Conservation (phyloP, 2,888 invertebrate species). For the Hydraecia micacea region DNA sequence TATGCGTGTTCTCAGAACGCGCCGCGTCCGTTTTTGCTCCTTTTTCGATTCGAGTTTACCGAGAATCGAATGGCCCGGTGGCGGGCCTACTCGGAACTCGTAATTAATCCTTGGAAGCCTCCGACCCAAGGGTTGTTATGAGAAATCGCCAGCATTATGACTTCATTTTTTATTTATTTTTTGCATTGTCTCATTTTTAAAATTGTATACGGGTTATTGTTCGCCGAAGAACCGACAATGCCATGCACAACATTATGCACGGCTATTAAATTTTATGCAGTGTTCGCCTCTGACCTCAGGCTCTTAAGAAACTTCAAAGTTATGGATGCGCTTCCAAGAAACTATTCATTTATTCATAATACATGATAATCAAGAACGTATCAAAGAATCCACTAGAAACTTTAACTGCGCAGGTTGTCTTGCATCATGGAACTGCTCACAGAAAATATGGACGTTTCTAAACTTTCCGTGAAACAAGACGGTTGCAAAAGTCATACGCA, state of each 20-base stretch:
- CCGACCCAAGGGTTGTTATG: constrained; percentile 88
- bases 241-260: constrained; percentile 66
- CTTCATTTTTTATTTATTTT: constrained; percentile 81
- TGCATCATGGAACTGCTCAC: background rate
- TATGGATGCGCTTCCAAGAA: constrained; percentile 73
- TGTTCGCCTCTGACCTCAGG: constrained; percentile 79
- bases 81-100: constrained; percentile 89
- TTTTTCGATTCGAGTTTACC: constrained; percentile 90
- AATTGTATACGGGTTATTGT: constrained; percentile 83
- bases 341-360: constrained; percentile 45
- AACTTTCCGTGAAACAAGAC: background rate
- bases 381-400: background rate
- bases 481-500: constrained; percentile 3
- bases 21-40: constrained; percentile 88
- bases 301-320: constrained; percentile 69
- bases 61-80: constrained; percentile 89
- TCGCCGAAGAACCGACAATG: constrained; percentile 78
- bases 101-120: constrained; percentile 90
- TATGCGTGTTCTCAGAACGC: constrained; percentile 88
- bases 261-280: constrained; percentile 76
- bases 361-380: constrained; percentile 35
- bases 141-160: constrained; percentile 87
- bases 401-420: constrained; percentile 6
- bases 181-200: constrained; percentile 85
- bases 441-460: background rate